A percentile compares a stretch with the other conserved stretches of the same genome.
phyloP scores from a whole-genome alignment of 2,113 vertebrate species.

The Eclectus roratus region DNA sequence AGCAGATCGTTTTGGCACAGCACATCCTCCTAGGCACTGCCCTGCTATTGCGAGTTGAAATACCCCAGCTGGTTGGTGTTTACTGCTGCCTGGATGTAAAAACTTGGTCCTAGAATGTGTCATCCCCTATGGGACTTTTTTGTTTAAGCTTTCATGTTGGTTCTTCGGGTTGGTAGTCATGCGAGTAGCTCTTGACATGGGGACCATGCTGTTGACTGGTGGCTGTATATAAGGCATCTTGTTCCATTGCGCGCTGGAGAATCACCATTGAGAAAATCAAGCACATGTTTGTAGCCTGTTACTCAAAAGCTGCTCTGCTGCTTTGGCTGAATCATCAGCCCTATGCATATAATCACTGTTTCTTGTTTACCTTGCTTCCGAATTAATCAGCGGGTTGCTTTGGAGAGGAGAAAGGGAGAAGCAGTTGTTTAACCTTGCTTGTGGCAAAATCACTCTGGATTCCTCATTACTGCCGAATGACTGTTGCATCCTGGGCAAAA shows the following conservation, averaged over 20 bases:
- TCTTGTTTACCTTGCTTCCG: slow-evolving; percentile 51
- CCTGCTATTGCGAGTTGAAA: not conserved
- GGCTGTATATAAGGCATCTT: not conserved
- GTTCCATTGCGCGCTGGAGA: slow-evolving; percentile 6
- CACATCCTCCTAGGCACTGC: not conserved
- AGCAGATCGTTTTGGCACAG: slow-evolving; percentile 22
- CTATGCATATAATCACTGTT: slow-evolving; percentile 48
- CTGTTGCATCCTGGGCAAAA: not conserved
- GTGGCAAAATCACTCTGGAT: slow-evolving; percentile 13
- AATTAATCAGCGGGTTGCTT: slow-evolving; percentile 44
- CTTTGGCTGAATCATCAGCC: slow-evolving; percentile 55
- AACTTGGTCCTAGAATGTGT: not conserved
- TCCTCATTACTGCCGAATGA: not conserved
- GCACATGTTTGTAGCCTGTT: slow-evolving; percentile 30
- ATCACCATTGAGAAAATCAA: slow-evolving; percentile 29
- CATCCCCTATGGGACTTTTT: not conserved
- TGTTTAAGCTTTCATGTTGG: not conserved
- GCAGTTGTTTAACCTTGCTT: slow-evolving; percentile 28
- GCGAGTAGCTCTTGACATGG: not conserved
- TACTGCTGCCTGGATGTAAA: not conserved
- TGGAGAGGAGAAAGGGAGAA: slow-evolving; percentile 14
- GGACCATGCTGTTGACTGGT: not conserved
- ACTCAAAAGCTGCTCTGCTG: slow-evolving; percentile 24
- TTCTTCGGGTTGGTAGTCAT: not conserved
- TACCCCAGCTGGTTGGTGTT: slow-evolving; percentile 20